These are phyloP conservation scores for Merluccius polli DNA, from an alignment of 2,797 vertebrate genomes.

Conservation along the genomic window DNA sequence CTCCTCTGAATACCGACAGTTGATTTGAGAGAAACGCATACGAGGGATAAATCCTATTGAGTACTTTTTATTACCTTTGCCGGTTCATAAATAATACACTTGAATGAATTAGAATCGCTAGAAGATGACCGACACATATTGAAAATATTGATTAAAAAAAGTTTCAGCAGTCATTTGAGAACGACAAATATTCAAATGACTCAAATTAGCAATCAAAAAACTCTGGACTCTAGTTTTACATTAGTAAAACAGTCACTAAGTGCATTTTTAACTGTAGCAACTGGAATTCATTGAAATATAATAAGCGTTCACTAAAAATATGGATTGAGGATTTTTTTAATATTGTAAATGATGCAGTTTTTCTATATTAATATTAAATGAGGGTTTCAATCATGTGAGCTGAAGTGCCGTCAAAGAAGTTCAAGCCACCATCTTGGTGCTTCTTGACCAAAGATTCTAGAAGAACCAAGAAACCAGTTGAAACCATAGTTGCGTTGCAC, in stretches of 20 bases:
- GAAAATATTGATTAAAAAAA: slow-evolving; percentile 1
- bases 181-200: background rate
- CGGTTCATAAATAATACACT: background rate
- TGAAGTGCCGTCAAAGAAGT: background rate
- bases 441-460: background rate
- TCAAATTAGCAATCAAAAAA: background rate
- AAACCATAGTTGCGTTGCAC: background rate
- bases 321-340: background rate
- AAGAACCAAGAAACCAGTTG: background rate
- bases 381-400: background rate
- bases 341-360: background rate
- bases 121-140: background rate
- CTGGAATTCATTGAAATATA: background rate
- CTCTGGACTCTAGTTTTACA: background rate
- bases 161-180: background rate
- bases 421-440: background rate
- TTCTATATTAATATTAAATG: background rate
- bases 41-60: background rate
- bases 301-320: background rate
- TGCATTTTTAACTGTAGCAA: background rate
- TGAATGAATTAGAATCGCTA: background rate
- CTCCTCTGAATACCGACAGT: background rate
- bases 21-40: background rate
- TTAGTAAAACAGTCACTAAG: background rate
- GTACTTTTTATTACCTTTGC: background rate